These are phyloP conservation scores for Sitta carolinensis DNA, from an alignment of 2,797 vertebrate species.

Conservation along the genomic window DNA sequence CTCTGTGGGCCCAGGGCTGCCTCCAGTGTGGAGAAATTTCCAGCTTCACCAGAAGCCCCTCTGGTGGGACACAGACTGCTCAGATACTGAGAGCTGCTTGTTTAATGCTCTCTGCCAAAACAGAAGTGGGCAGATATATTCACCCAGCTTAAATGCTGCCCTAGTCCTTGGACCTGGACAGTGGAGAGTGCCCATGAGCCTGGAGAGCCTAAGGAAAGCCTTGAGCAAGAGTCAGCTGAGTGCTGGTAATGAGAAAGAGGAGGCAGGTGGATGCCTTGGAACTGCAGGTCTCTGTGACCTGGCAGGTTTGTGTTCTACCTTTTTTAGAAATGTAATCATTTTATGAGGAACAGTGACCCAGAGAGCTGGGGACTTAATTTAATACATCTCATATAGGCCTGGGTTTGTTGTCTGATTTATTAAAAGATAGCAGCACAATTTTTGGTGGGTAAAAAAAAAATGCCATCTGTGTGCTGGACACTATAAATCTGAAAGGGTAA, in stretches of 20 bases:
- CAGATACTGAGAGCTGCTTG: neutral
- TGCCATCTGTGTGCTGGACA: neutral
- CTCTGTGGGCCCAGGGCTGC: neutral
- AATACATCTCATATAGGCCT: neutral
- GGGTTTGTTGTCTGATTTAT: constrained; percentile 12
- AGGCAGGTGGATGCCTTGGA: neutral
- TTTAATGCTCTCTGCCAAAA: neutral
- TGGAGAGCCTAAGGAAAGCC: neutral
- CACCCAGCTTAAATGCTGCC: neutral
- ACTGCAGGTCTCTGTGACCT: neutral
- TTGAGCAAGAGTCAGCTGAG: neutral
- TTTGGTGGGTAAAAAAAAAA: neutral
- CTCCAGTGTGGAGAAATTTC: neutral
- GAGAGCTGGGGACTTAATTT: neutral
- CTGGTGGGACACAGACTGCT: neutral
- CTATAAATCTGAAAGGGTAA: neutral
- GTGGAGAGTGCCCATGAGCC: neutral
- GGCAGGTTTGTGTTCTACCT: constrained; percentile 7
- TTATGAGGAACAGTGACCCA: neutral
- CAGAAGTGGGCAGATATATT: neutral
- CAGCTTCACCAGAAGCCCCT: neutral
- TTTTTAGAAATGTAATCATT: constrained; percentile 11
- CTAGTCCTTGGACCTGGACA: neutral
- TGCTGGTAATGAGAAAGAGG: neutral
- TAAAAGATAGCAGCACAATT: neutral